Conservation (phyloP, 2,113 vertebrate species). For the Grammomys surdaster region DNA sequence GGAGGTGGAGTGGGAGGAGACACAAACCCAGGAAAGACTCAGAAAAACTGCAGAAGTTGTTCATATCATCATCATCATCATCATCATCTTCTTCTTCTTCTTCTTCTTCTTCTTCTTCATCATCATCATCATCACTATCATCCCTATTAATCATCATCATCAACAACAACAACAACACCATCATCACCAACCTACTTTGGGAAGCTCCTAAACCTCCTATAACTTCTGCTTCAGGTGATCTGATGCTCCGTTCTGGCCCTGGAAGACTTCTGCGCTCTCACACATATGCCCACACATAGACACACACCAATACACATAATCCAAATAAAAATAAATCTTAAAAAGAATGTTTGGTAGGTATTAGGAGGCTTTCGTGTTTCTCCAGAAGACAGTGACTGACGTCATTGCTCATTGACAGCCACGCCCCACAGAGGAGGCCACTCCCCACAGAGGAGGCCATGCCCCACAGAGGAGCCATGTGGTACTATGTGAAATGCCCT, state of each 20-base stretch:
- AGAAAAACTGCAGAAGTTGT: background rate
- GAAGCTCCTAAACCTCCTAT: background rate
- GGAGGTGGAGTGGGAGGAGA: background rate
- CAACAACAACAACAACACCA: too few relatives aligned
- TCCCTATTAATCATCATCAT: too few relatives aligned
- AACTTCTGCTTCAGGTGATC: background rate
- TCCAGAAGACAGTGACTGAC: background rate
- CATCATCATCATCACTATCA: too few relatives aligned
- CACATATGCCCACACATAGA: background rate
- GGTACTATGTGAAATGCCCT: background rate
- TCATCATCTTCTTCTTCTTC: too few relatives aligned
- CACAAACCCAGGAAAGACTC: too few relatives aligned
- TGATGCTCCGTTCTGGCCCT: background rate
- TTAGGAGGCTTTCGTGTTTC: background rate
- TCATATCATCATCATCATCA: background rate
- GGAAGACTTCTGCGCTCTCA: background rate
- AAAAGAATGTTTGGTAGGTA: background rate
- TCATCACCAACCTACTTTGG: too few relatives aligned
- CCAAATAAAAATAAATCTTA: background rate
- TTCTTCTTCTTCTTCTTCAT: too few relatives aligned
- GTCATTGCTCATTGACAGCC: background rate
- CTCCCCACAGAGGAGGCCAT: too few relatives aligned
- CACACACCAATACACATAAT: background rate
- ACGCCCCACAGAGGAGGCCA: background rate
- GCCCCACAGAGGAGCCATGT: background rate